phyloP scores from a whole-genome alignment of 2,888 invertebrate species.

The Argyresthia goedartella region DNA sequence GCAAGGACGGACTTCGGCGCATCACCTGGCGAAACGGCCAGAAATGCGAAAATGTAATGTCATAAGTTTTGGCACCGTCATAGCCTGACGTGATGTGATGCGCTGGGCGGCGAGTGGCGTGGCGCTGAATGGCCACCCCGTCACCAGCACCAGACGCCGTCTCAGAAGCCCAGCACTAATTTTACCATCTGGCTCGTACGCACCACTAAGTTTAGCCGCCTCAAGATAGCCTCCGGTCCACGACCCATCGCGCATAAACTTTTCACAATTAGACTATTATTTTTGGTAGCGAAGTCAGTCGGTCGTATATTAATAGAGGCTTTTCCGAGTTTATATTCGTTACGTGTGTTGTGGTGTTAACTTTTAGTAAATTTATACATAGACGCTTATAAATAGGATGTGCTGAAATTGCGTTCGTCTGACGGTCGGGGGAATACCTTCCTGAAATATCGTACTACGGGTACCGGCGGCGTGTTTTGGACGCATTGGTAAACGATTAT shows the following conservation, averaged over 20 bases:
- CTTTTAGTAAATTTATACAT: conserved; percentile 73
- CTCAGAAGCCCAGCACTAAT: conserved; percentile 61
- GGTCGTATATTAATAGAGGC: conserved; percentile 73
- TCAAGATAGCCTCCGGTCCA: conserved; percentile 71
- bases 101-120: conserved; percentile 22
- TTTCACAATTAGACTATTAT: conserved; percentile 74
- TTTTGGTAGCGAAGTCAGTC: conserved; percentile 73
- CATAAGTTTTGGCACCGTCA: conserved; percentile 63
- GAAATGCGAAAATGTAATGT: conserved; percentile 57
- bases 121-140: conserved; percentile 49
- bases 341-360: conserved; percentile 72
- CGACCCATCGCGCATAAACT: conserved; percentile 72
- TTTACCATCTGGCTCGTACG: conserved; percentile 62
- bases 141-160: conserved; percentile 45
- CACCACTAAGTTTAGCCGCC: conserved; percentile 73
- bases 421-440: conserved; percentile 71
- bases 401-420: conserved; percentile 65
- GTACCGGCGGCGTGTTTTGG: conserved; percentile 64
- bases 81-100: conserved; percentile 27
- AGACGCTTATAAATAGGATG: conserved; percentile 72
- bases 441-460: conserved; percentile 72
- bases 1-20: not conserved
- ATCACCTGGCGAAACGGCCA: conserved; percentile 40
- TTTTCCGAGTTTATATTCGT: conserved; percentile 72
- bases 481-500: conserved; percentile 71